phyloP scores from a whole-genome alignment of 92 coral and sea anemone species.

The Ricordea florida region DNA sequence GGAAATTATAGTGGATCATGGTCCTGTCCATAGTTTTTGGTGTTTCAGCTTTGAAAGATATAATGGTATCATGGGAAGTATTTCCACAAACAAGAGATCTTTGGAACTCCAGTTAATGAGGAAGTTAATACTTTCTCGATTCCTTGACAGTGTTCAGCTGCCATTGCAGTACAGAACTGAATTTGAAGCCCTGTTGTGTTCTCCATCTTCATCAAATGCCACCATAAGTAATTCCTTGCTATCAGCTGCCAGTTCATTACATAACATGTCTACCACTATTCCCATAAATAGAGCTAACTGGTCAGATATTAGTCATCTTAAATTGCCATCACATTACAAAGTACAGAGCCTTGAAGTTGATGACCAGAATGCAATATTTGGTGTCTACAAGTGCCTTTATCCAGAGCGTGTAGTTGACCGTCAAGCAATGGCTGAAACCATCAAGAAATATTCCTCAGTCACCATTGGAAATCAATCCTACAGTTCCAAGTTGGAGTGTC shows the following conservation, averaged over 20 bases:
- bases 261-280: too few relatives aligned
- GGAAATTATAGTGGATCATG: slow-evolving; percentile 46
- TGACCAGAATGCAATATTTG: slow-evolving; percentile 27
- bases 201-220: too few relatives aligned
- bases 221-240: too few relatives aligned
- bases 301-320: too few relatives aligned
- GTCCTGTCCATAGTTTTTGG: slow-evolving; percentile 58
- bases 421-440: slow-evolving; percentile 14
- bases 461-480: too few relatives aligned
- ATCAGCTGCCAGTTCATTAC: too few relatives aligned
- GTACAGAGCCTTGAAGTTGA: too few relatives aligned
- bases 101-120: slow-evolving; percentile 57
- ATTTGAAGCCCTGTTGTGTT: too few relatives aligned
- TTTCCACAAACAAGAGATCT: slow-evolving; percentile 42
- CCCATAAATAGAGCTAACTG: too few relatives aligned
- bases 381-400: slow-evolving; percentile 38
- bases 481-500: too few relatives aligned
- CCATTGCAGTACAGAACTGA: background rate
- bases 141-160: slow-evolving; percentile 10
- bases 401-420: slow-evolving; percentile 8
- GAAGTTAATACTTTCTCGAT: slow-evolving; percentile 35
- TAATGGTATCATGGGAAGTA: slow-evolving; percentile 63
- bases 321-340: too few relatives aligned
- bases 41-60: slow-evolving; percentile 47
- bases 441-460: too few relatives aligned